Conservation (phyloP, 23 tunicate species). For the Halocynthia aurantium region DNA sequence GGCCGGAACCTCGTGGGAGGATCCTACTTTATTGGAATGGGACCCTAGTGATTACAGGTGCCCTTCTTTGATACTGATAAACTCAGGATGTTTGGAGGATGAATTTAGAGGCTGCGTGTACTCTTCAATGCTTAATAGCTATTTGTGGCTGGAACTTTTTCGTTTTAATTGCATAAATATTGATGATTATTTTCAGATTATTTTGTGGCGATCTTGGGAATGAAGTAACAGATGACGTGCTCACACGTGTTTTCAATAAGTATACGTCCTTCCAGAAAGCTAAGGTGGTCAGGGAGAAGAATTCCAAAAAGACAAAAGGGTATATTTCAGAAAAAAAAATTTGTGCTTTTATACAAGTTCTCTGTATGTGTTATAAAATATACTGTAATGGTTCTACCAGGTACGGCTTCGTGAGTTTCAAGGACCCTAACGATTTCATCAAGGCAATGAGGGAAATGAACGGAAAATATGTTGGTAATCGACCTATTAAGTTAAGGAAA, state of each 20-base stretch:
- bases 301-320: slow-evolving; percentile 81
- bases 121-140: neutral
- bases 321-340: neutral
- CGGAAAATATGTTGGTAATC: slow-evolving; percentile 96
- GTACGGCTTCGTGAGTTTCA: slow-evolving; percentile 90
- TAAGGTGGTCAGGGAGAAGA: slow-evolving; percentile 77
- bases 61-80: neutral
- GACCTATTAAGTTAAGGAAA: slow-evolving; percentile 89
- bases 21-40: slow-evolving; percentile 76
- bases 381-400: slow-evolving; percentile 19
- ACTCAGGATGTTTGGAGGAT: neutral
- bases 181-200: slow-evolving; percentile 35
- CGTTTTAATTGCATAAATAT: neutral
- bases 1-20: slow-evolving; percentile 93
- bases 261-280: slow-evolving; percentile 94
- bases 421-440: slow-evolving; percentile 90
- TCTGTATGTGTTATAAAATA: too few species aligned
- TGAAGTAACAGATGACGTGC: slow-evolving; percentile 92
- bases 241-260: slow-evolving; percentile 70
- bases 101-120: neutral
- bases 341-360: too few species aligned
- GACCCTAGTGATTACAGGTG: slow-evolving; percentile 92
- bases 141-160: neutral
- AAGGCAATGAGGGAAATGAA: slow-evolving; percentile 96
- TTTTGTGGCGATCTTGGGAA: slow-evolving; percentile 98